These are phyloP conservation scores for Melanophora roralis DNA, from an alignment of 2,888 invertebrate species.

Conservation along the genomic window DNA sequence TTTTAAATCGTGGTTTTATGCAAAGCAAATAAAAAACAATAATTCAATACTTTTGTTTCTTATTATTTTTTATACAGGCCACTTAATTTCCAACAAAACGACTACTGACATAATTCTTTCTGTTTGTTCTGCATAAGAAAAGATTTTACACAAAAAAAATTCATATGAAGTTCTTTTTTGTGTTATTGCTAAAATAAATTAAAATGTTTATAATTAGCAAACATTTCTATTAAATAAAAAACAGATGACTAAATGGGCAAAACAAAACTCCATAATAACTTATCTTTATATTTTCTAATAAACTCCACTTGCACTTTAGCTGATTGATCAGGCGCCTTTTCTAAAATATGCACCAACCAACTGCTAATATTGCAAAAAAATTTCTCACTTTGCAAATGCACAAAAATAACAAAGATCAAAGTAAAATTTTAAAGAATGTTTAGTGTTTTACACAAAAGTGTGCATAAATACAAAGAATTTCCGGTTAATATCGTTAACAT, in stretches of 20 bases:
- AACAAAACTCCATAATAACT: not conserved
- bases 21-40: not conserved
- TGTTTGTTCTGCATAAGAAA: conserved; percentile 11
- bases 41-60: conserved; percentile 41
- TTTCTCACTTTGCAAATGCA: conserved; percentile 22
- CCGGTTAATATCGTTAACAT: conserved; percentile 16
- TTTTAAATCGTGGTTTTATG: conserved; percentile 43
- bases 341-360: conserved; percentile 11
- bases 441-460: not conserved
- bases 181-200: not conserved
- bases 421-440: conserved; percentile 18
- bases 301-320: conserved; percentile 51
- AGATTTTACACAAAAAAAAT: too few species aligned
- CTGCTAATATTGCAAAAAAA: conserved; percentile 24
- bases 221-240: conserved; percentile 37
- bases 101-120: conserved; percentile 52
- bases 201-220: conserved; percentile 51
- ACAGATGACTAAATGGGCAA: conserved; percentile 36
- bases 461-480: conserved; percentile 31
- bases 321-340: conserved; percentile 26
- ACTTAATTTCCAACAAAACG: conserved; percentile 23
- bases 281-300: not conserved
- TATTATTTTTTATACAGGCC: conserved; percentile 44
- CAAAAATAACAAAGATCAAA: conserved; percentile 45
- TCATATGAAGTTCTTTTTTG: too few species aligned